Evolutionary conservation across 2,797 vertebrate species (phyloP), one percentile per base, ranked within the genome.

Genomic region (Furcifer pardalis): DNA sequence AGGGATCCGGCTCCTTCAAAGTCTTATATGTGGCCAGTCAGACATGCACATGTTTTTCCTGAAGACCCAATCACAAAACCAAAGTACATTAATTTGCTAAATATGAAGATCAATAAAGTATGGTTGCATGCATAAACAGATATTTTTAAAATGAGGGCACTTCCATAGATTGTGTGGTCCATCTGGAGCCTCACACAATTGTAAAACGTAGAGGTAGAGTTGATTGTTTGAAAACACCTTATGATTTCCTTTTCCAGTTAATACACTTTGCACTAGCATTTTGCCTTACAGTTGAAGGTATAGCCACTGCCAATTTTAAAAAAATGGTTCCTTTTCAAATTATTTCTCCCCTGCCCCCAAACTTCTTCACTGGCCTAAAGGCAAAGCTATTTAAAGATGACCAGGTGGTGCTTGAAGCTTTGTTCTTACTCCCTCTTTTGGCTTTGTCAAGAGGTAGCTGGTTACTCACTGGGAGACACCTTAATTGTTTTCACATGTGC

Each of bases 381-480:
- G 12, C 7, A 78, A 0, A 65, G 10, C 9, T 81, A 0, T 15
- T 59, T 35, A 65, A 7, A 46, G 72, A 46, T 60, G 1, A 2
- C 4, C 2, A 4, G 0, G 1, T 0, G 0, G 49, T 87, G 84
- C 80, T 40, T 79, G 25, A 27, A 52, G 52, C 40, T n/a, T 84
- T 19, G 27, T 2, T 3, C 83, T 72, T 84, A 10, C 56, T 21
- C 2, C 1, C 69, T 81, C 3, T 62, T 7, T 73, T 52, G 66
- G 0, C 72, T 71, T 85, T 23, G 44, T 84, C 56, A 32, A 12
- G 30, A 90, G 10, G n/a, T 74, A 37, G 81, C 73, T 63, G n/a
- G 44, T 91, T 86, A 12, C 7, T 87, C 42, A 42, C 10, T 66
- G 52, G 62, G 62, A 68, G 71, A 80, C 42, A 68, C 63, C 1